Evolutionary conservation across 2,113 vertebrate species (phyloP).

Genomic region (Lophius piscatorius): DNA sequence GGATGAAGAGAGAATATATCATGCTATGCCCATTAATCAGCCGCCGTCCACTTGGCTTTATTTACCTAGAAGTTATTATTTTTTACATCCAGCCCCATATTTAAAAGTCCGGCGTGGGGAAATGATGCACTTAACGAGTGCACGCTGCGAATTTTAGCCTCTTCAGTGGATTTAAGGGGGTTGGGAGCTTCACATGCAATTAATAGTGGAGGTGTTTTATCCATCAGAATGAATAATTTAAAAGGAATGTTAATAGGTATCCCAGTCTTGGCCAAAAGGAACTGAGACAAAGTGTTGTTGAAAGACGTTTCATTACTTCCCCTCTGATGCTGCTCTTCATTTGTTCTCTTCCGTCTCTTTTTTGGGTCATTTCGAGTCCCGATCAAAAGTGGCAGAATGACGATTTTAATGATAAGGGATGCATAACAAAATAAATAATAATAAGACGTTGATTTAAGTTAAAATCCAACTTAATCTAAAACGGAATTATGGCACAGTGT

Average conservation of each 20-base stretch:
- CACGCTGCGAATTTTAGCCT: constrained; percentile 62
- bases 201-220: constrained; percentile 86
- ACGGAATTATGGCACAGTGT: no score
- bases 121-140: constrained; percentile 62
- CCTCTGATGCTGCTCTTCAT: constrained; percentile 70
- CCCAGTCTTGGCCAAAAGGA: constrained; percentile 73
- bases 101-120: constrained; percentile 41
- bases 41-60: constrained; percentile 27
- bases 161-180: constrained; percentile 67
- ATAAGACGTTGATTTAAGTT: no score
- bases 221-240: constrained; percentile 86
- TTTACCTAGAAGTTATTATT: constrained; percentile 58
- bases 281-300: constrained; percentile 77
- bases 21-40: constrained; percentile 39
- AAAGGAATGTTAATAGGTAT: constrained; percentile 82
- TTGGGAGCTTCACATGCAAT: constrained; percentile 72
- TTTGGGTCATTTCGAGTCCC: constrained; percentile 50
- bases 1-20: constrained; percentile 48
- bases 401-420: no score
- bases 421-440: no score
- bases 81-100: constrained; percentile 38
- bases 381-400: no score
- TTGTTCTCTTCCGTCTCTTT: constrained; percentile 49
- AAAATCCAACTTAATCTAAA: no score
- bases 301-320: constrained; percentile 76